Conservation (phyloP, 1,140 invertebrate genomes). For the Drosophila aff. region DNA sequence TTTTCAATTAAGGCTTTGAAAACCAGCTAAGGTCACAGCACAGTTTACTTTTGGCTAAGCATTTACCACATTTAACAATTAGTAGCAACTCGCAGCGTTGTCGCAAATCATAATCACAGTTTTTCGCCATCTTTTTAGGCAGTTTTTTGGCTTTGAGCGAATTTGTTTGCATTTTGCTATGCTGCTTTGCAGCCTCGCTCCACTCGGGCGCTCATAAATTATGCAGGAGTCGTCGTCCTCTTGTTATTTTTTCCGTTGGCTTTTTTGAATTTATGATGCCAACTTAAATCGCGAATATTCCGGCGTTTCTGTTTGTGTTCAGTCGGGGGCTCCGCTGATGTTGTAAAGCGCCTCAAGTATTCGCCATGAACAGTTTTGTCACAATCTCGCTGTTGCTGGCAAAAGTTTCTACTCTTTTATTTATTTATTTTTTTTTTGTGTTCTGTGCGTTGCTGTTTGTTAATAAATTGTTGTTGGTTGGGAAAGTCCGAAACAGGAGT, state of each 20-base stretch:
- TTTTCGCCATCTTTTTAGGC: slow-evolving; percentile 18
- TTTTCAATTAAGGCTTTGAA: neutral
- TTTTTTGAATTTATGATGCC: slow-evolving; percentile 57
- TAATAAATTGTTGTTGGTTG: slow-evolving; percentile 36
- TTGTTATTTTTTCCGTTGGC: slow-evolving; percentile 25
- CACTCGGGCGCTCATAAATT: slow-evolving; percentile 55
- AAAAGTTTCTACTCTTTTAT: slow-evolving; percentile 28
- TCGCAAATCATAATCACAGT: slow-evolving; percentile 49
- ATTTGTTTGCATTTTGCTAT: slow-evolving; percentile 40
- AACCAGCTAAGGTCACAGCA: neutral
- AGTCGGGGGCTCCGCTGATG: slow-evolving; percentile 29
- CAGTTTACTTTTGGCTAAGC: slow-evolving; percentile 11
- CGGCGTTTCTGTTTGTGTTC: slow-evolving; percentile 18
- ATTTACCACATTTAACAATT: slow-evolving; percentile 66
- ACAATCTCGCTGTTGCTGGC: slow-evolving; percentile 47
- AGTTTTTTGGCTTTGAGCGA: slow-evolving; percentile 12
- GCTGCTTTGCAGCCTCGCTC: slow-evolving; percentile 8
- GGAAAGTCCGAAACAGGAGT: slow-evolving; percentile 50
- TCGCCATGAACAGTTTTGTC: slow-evolving; percentile 64
- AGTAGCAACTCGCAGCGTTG: slow-evolving; percentile 33
- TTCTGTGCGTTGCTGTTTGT: slow-evolving; percentile 16
- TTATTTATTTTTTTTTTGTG: slow-evolving; percentile 20
- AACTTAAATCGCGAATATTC: slow-evolving; percentile 56
- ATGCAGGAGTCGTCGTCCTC: slow-evolving; percentile 55
- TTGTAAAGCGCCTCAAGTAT: slow-evolving; percentile 46